Base-by-base conservation (phyloP, 2,888 invertebrate genomes). In the Cheilosia grossa region DNA sequence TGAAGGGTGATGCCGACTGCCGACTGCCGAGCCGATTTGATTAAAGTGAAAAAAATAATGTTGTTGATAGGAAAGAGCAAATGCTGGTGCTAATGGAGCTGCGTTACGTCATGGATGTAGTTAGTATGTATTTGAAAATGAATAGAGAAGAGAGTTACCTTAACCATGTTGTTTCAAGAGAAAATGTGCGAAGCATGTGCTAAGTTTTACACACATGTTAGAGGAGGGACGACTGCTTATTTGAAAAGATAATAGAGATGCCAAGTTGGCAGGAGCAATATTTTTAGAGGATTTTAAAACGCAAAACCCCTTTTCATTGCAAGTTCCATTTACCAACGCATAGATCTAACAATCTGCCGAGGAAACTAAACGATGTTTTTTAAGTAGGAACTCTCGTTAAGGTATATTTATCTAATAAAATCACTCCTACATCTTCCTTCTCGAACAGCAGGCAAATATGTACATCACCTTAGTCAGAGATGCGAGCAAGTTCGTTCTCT, bases 31-130 rank as follows among this genome's bases (percentile, higher is more conserved):
- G 30, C 30, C 30, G 9, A 30, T 24, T 42, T 30, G 19, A 37
- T 44, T 17, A 37, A 53, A 54, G 37, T 33, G 17, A 53, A n/a
- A 53, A 42, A 56, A 33, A 15, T 51, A 21, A 30, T 44, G 15
- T 66, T 80, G 67, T 83, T 83, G 74, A 83, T 59, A 58, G 59
- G 47, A 66, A 79, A 80, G 74, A 83, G 80, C 42, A 74, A 19
- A 79, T 81, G 67, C 53, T 67, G 54, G 30, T 17, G 24, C 24
- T 75, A 56, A 51, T 63, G 54, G 30, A 15, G 24, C 24, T 61
- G 7, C 19, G 44, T 80, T 74, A 83, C 83, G 83, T 83, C 80
- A 75, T 30, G 10, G 64, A 40, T 69, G 58, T 30, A 13, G 30
- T 30, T 30, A 2, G 40, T 53, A 53, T 66, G 54, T 33, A 7